phyloP scores from a whole-genome alignment of 2,113 vertebrate genomes.

The Lophochroa leadbeateri region DNA sequence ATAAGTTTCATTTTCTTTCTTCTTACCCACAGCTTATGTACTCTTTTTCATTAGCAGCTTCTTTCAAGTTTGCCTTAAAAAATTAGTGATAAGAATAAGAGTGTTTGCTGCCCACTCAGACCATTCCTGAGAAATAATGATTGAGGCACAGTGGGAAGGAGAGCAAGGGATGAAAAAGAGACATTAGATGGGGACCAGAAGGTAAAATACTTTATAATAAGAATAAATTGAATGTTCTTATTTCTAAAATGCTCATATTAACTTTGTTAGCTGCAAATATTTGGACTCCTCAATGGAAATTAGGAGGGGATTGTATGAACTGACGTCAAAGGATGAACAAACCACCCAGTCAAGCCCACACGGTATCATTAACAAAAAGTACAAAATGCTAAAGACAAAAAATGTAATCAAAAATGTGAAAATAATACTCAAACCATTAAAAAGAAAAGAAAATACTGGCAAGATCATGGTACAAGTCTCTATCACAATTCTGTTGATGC shows the following conservation, averaged over 20 bases:
- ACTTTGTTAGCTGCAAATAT: background rate
- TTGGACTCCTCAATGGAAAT: background rate
- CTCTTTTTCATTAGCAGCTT: background rate
- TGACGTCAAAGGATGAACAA: background rate
- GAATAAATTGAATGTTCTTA: background rate
- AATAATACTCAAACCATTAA: background rate
- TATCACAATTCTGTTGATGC: background rate
- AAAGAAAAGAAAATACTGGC: background rate
- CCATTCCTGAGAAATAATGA: background rate
- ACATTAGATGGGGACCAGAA: background rate
- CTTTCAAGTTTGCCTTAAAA: background rate
- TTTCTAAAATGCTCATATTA: background rate
- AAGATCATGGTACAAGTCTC: background rate
- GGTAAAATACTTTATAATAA: background rate
- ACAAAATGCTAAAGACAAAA: background rate
- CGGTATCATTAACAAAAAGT: background rate
- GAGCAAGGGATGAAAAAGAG: background rate
- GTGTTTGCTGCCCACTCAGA: accelerated
- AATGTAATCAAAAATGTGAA: background rate
- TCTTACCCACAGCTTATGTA: background rate
- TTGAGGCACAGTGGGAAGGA: background rate
- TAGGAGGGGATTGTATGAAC: background rate
- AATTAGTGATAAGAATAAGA: background rate
- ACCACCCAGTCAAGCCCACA: background rate
- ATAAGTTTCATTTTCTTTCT: background rate